These are phyloP conservation scores for Sebastolobus alascanus DNA, from an alignment of 2,797 vertebrate species.

Conservation along the genomic window DNA sequence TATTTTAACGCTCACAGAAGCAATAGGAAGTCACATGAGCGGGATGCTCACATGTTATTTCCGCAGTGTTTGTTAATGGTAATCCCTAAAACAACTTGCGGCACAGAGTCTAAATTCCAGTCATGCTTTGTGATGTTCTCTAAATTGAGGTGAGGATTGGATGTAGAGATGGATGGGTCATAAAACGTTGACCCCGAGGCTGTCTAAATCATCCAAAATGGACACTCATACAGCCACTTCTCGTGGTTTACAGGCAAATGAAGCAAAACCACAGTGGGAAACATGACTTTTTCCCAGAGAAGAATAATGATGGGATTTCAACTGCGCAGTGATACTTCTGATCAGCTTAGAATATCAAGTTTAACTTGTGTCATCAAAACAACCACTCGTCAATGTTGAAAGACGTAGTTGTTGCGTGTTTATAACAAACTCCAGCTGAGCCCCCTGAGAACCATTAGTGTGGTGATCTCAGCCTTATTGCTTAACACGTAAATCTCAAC, in stretches of 20 bases:
- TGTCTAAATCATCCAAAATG: conserved; percentile 37
- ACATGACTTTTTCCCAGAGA: not conserved
- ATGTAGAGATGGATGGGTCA: conserved; percentile 35
- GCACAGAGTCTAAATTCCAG: conserved; percentile 69
- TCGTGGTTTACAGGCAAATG: conserved; percentile 33
- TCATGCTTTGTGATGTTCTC: conserved; percentile 67
- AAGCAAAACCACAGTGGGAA: conserved; percentile 32
- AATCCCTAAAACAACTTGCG: conserved; percentile 74
- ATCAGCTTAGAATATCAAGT: conserved; percentile 14
- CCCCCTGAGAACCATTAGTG: conserved; percentile 36
- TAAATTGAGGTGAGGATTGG: conserved; percentile 51
- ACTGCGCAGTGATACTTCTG: not conserved
- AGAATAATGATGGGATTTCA: conserved; percentile 18
- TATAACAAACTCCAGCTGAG: conserved; percentile 35
- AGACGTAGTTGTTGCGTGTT: conserved; percentile 27
- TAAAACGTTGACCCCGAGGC: conserved; percentile 38
- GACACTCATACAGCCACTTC: conserved; percentile 6
- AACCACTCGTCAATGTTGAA: conserved; percentile 21
- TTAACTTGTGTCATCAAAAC: conserved; percentile 9
- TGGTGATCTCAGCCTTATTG: conserved; percentile 50
- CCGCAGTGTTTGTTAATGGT: conserved; percentile 75
- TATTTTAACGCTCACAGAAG: conserved; percentile 67
- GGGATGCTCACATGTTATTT: conserved; percentile 75
- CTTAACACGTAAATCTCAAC: conserved; percentile 43
- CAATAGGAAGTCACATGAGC: conserved; percentile 80